Evolutionary conservation across 2,888 invertebrate species (phyloP).

Genomic region (Cartodere bifasciata): DNA sequence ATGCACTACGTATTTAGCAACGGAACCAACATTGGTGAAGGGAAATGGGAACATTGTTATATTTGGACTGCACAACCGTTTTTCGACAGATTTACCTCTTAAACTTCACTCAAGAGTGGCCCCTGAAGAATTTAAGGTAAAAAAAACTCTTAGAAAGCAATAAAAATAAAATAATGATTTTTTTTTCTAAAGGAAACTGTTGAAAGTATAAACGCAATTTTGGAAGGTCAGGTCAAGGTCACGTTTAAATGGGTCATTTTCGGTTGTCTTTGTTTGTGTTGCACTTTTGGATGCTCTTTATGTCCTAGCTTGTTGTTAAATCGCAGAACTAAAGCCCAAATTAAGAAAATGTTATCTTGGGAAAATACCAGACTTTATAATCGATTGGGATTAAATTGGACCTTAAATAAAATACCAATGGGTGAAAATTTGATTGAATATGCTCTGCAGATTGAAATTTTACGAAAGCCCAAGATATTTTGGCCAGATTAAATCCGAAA

Average conservation of each 20-base stretch:
- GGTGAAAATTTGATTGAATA: slow-evolving; percentile 21
- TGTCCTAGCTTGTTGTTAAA: slow-evolving; percentile 19
- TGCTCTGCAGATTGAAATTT: slow-evolving; percentile 21
- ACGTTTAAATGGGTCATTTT: slow-evolving; percentile 19
- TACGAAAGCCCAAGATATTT: slow-evolving; percentile 15
- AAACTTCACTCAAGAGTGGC: slow-evolving; percentile 20
- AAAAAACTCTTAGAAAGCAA: too few relatives aligned
- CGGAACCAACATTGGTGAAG: slow-evolving; percentile 19
- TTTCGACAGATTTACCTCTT: slow-evolving; percentile 19
- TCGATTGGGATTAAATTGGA: slow-evolving; percentile 22
- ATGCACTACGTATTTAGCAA: too few relatives aligned
- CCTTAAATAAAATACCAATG: slow-evolving; percentile 17
- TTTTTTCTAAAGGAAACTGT: too few relatives aligned
- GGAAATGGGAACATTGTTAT: slow-evolving; percentile 22
- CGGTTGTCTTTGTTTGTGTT: slow-evolving; percentile 22
- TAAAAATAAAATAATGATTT: too few relatives aligned
- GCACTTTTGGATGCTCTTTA: slow-evolving; percentile 22
- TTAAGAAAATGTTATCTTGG: slow-evolving; percentile 17
- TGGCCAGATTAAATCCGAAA: slow-evolving; percentile 12
- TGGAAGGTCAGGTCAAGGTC: slow-evolving; percentile 15
- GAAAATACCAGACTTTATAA: slow-evolving; percentile 24
- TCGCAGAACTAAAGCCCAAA: slow-evolving; percentile 17
- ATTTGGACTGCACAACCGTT: slow-evolving; percentile 23
- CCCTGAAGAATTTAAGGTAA: slow-evolving; percentile 25
- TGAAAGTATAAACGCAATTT: slow-evolving; percentile 18